phyloP scores from a whole-genome alignment of 2,113 vertebrate species.

The Epinephelus moara region DNA sequence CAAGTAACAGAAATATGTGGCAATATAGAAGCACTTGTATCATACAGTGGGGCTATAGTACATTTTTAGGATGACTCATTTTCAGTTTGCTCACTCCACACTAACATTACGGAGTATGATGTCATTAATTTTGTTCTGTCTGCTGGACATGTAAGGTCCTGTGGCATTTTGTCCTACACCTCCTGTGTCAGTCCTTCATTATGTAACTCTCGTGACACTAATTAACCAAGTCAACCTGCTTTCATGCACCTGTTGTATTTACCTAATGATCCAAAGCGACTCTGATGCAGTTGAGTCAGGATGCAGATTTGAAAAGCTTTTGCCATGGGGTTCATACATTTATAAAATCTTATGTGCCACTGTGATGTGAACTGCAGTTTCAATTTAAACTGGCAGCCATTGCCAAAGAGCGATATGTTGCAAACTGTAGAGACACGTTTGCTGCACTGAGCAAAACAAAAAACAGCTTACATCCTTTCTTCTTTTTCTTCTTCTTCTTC shows the following conservation, averaged over 20 bases:
- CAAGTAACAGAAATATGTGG: background rate
- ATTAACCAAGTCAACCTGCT: conserved; percentile 37
- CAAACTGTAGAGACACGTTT: background rate
- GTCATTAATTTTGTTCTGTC: conserved; percentile 21
- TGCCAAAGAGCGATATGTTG: background rate
- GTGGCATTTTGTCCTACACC: conserved; percentile 27
- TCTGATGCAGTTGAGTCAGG: background rate
- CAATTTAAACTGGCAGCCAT: background rate
- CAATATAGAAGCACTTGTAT: background rate
- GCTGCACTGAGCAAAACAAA: background rate
- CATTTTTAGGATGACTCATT: background rate
- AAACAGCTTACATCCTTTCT: conserved; percentile 79
- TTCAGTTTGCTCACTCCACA: background rate
- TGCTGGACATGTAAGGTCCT: conserved; percentile 30
- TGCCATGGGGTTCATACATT: background rate
- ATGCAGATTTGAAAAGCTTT: background rate
- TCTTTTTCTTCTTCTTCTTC: conserved; percentile 86
- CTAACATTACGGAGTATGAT: background rate
- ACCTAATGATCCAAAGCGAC: conserved; percentile 1
- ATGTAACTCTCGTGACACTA: conserved; percentile 31
- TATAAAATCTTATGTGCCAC: background rate
- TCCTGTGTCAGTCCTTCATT: conserved; percentile 1
- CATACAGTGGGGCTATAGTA: background rate
- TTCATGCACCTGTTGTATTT: conserved; percentile 43
- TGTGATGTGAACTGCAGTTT: background rate